A percentile compares a stretch with the other conserved stretches of the same genome.
These are phyloP conservation scores for Artibeus lituratus DNA, from an alignment of 2,797 vertebrate genomes.

Conservation along the genomic window DNA sequence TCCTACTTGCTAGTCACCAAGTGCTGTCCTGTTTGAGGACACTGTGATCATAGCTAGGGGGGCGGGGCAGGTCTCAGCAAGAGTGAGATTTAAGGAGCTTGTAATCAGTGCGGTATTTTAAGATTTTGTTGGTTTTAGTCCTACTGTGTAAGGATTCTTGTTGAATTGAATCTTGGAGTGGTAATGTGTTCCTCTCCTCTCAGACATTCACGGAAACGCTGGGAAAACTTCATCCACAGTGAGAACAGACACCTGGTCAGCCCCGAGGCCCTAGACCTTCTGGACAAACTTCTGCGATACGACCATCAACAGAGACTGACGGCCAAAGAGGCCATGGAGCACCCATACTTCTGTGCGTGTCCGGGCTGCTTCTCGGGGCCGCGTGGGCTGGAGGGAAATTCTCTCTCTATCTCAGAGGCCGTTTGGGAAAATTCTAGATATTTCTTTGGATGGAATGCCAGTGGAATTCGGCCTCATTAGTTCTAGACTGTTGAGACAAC, in stretches of 20 bases:
- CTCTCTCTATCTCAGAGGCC: background rate
- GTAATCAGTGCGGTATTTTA: background rate
- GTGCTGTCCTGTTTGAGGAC: background rate
- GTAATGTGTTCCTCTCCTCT: slow-evolving; percentile 33
- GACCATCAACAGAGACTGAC: slow-evolving; percentile 99
- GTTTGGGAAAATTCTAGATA: background rate
- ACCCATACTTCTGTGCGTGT: slow-evolving; percentile 94
- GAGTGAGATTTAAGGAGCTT: background rate
- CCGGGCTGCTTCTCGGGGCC: too few relatives aligned
- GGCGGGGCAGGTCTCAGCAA: background rate
- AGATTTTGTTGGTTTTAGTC: background rate
- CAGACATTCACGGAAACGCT: slow-evolving; percentile 95
- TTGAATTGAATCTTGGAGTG: background rate
- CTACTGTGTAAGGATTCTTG: background rate
- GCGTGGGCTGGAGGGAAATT: background rate
- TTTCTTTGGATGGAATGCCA: background rate
- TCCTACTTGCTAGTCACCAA: background rate
- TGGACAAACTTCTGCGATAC: slow-evolving; percentile 98
- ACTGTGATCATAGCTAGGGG: background rate
- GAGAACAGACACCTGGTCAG: slow-evolving; percentile 98
- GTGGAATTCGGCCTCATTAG: background rate
- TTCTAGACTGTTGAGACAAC: background rate
- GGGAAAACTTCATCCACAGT: slow-evolving; percentile 98
- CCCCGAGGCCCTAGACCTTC: slow-evolving; percentile 94
- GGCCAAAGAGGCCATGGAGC: slow-evolving; percentile 97